Percentiles rank a stretch among this genome's conserved stretches.
These are phyloP conservation scores for Gavialis gangeticus DNA, from an alignment of 2,113 vertebrate species.

Conservation along the genomic window DNA sequence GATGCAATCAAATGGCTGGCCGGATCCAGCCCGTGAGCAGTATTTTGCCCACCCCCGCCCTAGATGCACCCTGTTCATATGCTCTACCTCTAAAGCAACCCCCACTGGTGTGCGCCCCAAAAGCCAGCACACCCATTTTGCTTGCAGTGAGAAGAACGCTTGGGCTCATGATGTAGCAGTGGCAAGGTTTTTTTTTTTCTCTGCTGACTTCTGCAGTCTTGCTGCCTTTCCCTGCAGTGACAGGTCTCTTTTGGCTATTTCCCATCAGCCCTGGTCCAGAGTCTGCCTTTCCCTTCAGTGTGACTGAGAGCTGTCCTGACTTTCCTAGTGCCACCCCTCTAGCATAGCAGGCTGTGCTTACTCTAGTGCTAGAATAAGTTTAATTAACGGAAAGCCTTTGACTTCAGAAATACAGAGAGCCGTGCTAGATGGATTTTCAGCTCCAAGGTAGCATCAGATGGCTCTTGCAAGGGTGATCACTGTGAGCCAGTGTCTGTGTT, in stretches of 20 bases:
- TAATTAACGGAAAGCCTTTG: background rate
- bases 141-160: background rate
- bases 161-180: background rate
- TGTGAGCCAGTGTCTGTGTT: background rate
- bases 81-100: background rate
- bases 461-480: background rate
- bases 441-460: background rate
- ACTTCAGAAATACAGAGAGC: background rate
- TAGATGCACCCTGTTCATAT: no score
- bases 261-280: background rate
- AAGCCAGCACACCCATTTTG: background rate
- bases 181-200: background rate
- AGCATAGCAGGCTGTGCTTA: background rate
- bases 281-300: background rate
- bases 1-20: no score
- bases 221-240: background rate
- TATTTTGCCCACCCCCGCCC: no score
- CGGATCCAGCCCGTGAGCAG: no score
- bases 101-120: background rate
- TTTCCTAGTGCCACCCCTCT: accelerated
- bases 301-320: background rate
- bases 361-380: background rate
- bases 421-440: background rate
- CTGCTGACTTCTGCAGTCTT: background rate
- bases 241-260: background rate